Evolutionary conservation across 2,113 vertebrate genomes (phyloP).

Genomic region (Salminus brasiliensis): DNA sequence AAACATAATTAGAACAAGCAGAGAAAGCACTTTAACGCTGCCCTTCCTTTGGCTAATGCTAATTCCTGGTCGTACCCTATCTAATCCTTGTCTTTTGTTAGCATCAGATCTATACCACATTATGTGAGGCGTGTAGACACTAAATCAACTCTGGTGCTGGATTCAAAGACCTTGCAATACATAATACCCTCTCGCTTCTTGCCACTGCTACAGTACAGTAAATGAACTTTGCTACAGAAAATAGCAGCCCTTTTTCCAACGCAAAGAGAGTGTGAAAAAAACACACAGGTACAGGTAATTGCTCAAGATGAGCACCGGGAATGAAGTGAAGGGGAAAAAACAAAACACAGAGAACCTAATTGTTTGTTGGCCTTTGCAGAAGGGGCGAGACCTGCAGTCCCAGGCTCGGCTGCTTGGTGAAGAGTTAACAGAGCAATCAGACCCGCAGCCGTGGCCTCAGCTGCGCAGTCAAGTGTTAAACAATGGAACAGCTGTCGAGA

Average conservation of each 20-base stretch:
- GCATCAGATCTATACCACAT: background rate
- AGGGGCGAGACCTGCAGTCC: constrained; percentile 39
- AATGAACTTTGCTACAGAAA: background rate
- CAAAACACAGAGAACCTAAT: constrained; percentile 35
- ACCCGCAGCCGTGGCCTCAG: constrained; percentile 52
- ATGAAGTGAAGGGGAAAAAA: constrained; percentile 25
- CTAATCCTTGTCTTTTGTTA: constrained; percentile 4
- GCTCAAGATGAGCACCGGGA: constrained; percentile 18
- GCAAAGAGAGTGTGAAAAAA: background rate
- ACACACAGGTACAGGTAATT: constrained; percentile 8
- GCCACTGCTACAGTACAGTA: background rate
- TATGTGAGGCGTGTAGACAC: background rate
- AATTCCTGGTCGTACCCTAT: constrained; percentile 17
- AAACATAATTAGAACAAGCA: constrained; percentile 29
- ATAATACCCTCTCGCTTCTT: background rate
- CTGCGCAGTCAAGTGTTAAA: constrained; percentile 55
- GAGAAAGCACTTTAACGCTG: background rate
- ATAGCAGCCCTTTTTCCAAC: background rate
- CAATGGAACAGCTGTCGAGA: constrained; percentile 60
- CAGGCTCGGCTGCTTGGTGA: constrained; percentile 40
- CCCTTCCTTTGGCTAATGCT: too few species aligned
- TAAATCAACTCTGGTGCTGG: background rate
- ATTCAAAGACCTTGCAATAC: background rate
- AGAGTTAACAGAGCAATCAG: constrained; percentile 55
- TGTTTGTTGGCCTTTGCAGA: constrained; percentile 47